A percentile compares a stretch with the other conserved stretches of the same genome.
Evolutionary conservation across 1,140 invertebrate species (phyloP).

Genomic region (Odontomachus brunneus): DNA sequence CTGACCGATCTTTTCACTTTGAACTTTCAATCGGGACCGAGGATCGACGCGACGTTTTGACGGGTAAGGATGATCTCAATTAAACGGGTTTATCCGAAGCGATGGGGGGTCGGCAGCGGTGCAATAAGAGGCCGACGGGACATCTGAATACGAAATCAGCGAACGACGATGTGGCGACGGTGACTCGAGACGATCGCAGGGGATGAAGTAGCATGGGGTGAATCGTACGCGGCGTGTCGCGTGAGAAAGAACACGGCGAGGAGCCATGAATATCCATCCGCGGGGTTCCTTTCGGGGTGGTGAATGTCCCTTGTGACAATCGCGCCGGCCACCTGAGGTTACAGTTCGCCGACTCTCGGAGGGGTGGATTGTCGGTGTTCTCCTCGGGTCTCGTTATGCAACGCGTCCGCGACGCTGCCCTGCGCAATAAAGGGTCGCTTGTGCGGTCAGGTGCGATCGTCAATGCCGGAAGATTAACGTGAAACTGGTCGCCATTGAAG

Average conservation of each 20-base stretch:
- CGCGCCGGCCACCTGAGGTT: slow-evolving; percentile 75
- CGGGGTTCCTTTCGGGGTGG: slow-evolving; percentile 61
- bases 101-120: slow-evolving; percentile 77
- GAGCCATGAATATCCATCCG: slow-evolving; percentile 50
- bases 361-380: slow-evolving; percentile 66
- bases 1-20: slow-evolving; percentile 1
- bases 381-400: slow-evolving; percentile 57
- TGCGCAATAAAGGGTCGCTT: slow-evolving; percentile 39
- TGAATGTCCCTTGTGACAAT: slow-evolving; percentile 75
- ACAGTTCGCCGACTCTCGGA: slow-evolving; percentile 62
- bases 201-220: slow-evolving; percentile 73
- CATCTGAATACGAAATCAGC: slow-evolving; percentile 79
- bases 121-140: slow-evolving; percentile 67
- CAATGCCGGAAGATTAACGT: slow-evolving; percentile 43
- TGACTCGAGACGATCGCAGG: slow-evolving; percentile 51
- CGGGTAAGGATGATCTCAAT: slow-evolving; percentile 80
- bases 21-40: slow-evolving; percentile 53
- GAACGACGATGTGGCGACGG: slow-evolving; percentile 30
- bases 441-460: slow-evolving; percentile 57
- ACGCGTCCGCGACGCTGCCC: slow-evolving; percentile 34
- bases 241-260: slow-evolving; percentile 77
- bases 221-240: slow-evolving; percentile 60
- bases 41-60: slow-evolving; percentile 68
- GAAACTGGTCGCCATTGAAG: slow-evolving; percentile 36
- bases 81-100: slow-evolving; percentile 82